A percentile compares a stretch with the other conserved stretches of the same genome.
These are phyloP conservation scores for Heliornis fulica DNA, from an alignment of 2,113 vertebrate species.

Conservation along the genomic window DNA sequence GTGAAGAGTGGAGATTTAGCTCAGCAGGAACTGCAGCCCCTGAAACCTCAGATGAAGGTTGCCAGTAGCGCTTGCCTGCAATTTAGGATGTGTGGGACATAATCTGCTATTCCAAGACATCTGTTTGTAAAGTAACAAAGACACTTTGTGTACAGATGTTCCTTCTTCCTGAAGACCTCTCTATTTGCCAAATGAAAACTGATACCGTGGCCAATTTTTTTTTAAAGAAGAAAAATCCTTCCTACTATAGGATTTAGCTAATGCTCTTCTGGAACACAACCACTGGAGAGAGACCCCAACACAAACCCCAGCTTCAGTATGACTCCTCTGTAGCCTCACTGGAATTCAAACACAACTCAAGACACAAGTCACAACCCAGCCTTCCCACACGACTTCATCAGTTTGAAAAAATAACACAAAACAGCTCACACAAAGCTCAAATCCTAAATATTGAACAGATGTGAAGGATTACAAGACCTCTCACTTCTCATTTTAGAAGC, in stretches of 20 bases:
- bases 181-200: slow-evolving; percentile 59
- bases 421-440: background rate
- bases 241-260: background rate
- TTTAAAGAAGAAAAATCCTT: background rate
- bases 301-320: background rate
- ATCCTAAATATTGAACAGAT: background rate
- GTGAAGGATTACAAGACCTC: background rate
- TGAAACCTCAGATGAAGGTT: background rate
- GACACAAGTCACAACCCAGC: background rate
- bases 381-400: background rate
- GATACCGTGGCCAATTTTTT: slow-evolving; percentile 5
- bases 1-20: background rate
- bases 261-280: background rate
- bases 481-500: background rate
- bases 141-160: slow-evolving; percentile 76
- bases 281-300: background rate
- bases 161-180: slow-evolving; percentile 53
- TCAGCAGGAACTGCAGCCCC: background rate
- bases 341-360: background rate
- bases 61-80: background rate
- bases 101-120: slow-evolving; percentile 74
- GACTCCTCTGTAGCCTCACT: background rate
- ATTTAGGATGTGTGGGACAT: slow-evolving; percentile 49
- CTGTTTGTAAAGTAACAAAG: slow-evolving; percentile 76
- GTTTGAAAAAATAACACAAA: background rate